These are phyloP conservation scores for Sipha flava DNA, from an alignment of 1,140 invertebrate species.

Conservation along the genomic window DNA sequence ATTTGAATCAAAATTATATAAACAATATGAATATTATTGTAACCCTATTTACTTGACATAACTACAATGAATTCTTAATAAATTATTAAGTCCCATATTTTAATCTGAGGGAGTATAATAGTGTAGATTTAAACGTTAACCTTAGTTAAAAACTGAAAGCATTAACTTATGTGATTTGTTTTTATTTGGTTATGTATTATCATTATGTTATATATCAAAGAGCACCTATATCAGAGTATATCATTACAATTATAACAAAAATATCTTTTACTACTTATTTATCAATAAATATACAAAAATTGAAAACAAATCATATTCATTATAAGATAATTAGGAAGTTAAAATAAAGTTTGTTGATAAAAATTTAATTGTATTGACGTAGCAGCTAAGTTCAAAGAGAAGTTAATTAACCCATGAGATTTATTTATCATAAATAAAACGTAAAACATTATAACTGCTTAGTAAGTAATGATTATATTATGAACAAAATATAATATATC, in stretches of 20 bases:
- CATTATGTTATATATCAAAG: not conserved
- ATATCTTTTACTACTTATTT: not conserved
- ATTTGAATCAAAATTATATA: too few species aligned
- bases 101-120: too few species aligned
- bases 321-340: not conserved
- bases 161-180: not conserved
- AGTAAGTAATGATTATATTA: too few species aligned
- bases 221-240: too few species aligned
- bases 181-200: not conserved
- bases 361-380: not conserved
- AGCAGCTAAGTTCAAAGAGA: constrained; percentile 1
- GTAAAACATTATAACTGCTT: not conserved
- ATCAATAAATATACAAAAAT: not conserved
- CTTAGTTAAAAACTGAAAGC: not conserved
- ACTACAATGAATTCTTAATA: too few species aligned
- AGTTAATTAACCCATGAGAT: not conserved
- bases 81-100: too few species aligned
- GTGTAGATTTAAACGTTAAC: too few species aligned
- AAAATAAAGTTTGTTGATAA: not conserved
- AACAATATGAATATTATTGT: too few species aligned
- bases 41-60: too few species aligned
- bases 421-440: not conserved
- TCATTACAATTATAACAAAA: too few species aligned
- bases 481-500: not conserved
- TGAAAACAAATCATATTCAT: not conserved